phyloP scores from a whole-genome alignment of 2,888 invertebrate genomes.

The Sipha maydis region DNA sequence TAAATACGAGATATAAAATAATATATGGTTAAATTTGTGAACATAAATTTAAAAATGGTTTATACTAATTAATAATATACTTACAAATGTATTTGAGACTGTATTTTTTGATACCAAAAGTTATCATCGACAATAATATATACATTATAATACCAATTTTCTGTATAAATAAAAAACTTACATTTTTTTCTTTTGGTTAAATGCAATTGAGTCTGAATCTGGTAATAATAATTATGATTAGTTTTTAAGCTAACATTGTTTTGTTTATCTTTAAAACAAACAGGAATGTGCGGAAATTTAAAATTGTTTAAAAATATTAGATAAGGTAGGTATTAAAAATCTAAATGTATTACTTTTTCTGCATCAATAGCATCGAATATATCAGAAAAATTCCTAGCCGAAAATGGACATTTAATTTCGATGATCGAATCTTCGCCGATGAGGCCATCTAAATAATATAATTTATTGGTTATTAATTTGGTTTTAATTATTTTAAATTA shows the following conservation, averaged over 20 bases:
- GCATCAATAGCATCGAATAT: too few relatives aligned
- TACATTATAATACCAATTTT: slow-evolving; percentile 17
- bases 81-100: slow-evolving; percentile 9
- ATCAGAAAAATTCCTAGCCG: too few relatives aligned
- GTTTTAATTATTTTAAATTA: background rate
- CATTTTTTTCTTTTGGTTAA: slow-evolving; percentile 20
- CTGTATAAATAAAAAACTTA: background rate
- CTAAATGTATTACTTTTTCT: background rate
- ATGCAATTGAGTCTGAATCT: slow-evolving; percentile 7
- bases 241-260: background rate
- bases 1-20: background rate
- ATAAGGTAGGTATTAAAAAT: background rate
- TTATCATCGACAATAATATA: background rate
- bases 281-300: slow-evolving; percentile 17
- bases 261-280: background rate
- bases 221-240: slow-evolving; percentile 1
- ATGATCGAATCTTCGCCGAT: background rate
- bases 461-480: background rate
- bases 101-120: slow-evolving; percentile 24
- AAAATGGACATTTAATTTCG: too few relatives aligned
- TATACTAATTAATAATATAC: background rate
- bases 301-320: background rate
- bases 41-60: background rate
- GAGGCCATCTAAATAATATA: slow-evolving; percentile 13
- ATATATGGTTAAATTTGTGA: too few relatives aligned